Percentiles rank a stretch among this genome's conserved stretches.
phyloP scores from a whole-genome alignment of 2,888 invertebrate species.

The Ormyrus labotus region DNA sequence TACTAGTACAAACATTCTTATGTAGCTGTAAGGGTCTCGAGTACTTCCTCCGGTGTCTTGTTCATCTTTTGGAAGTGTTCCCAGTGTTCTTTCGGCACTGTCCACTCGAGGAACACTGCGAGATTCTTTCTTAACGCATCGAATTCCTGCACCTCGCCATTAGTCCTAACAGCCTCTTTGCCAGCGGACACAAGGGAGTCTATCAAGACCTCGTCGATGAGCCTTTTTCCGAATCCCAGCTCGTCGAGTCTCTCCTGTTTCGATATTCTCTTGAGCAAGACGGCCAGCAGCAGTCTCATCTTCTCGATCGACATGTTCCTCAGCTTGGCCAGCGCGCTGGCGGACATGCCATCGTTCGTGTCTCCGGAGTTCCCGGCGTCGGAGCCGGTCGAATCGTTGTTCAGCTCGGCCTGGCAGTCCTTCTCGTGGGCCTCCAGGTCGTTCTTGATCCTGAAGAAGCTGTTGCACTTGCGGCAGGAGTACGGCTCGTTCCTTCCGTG shows the following conservation, averaged over 20 bases:
- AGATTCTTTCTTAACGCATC: constrained; percentile 85
- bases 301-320: constrained; percentile 82
- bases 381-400: constrained; percentile 6
- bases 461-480: constrained; percentile 84
- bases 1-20: constrained; percentile 53
- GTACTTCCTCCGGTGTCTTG: constrained; percentile 86
- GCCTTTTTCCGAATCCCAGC: constrained; percentile 84
- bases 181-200: constrained; percentile 88
- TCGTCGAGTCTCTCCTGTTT: constrained; percentile 86
- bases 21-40: constrained; percentile 83
- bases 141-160: constrained; percentile 78
- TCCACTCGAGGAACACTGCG: constrained; percentile 86
- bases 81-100: constrained; percentile 88
- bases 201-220: constrained; percentile 88
- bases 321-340: constrained; percentile 72
- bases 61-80: constrained; percentile 84
- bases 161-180: constrained; percentile 81
- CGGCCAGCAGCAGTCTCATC: constrained; percentile 87
- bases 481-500: constrained; percentile 88
- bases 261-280: constrained; percentile 89
- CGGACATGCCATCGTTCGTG: constrained; percentile 52
- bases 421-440: constrained; percentile 83
- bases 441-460: constrained; percentile 86
- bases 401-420: constrained; percentile 60
- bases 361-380: constrained; percentile 45